phyloP scores from a whole-genome alignment of 1,140 invertebrate species.

The Zaprionus ornatus region DNA sequence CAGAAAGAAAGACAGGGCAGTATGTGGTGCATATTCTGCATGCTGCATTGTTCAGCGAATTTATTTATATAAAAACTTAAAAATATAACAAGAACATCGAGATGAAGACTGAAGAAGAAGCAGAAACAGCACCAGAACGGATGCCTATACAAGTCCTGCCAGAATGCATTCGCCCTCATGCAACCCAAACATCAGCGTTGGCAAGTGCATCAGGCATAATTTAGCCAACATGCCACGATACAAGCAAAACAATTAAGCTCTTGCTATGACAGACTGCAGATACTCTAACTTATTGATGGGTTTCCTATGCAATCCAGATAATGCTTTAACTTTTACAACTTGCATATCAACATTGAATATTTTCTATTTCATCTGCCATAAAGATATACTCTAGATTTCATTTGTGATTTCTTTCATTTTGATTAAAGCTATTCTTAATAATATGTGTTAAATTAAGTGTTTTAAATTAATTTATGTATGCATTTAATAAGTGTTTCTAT shows the following conservation, averaged over 20 bases:
- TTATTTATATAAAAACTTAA: constrained; percentile 82
- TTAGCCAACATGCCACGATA: constrained; percentile 69
- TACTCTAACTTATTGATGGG: constrained; percentile 12
- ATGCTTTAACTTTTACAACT: no score
- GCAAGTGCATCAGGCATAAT: constrained; percentile 66
- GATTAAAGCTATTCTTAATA: background rate
- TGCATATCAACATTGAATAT: no score
- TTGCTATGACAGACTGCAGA: constrained; percentile 7
- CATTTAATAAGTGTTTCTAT: no score
- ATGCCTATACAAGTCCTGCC: constrained; percentile 81
- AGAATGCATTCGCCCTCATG: constrained; percentile 59
- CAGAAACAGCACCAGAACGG: constrained; percentile 39
- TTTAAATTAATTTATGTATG: no score
- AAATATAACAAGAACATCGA: constrained; percentile 64
- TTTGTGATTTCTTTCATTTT: background rate
- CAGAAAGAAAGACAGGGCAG: constrained; percentile 38
- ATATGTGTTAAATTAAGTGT: no score
- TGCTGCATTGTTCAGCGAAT: constrained; percentile 52
- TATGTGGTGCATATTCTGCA: constrained; percentile 35
- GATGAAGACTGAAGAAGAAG: background rate
- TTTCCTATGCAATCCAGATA: background rate
- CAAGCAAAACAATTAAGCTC: constrained; percentile 46
- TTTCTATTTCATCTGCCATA: no score
- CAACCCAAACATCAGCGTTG: constrained; percentile 59
- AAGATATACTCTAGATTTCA: no score